Conservation (phyloP, 2,113 vertebrate species). For the Butastur rufipennis region DNA sequence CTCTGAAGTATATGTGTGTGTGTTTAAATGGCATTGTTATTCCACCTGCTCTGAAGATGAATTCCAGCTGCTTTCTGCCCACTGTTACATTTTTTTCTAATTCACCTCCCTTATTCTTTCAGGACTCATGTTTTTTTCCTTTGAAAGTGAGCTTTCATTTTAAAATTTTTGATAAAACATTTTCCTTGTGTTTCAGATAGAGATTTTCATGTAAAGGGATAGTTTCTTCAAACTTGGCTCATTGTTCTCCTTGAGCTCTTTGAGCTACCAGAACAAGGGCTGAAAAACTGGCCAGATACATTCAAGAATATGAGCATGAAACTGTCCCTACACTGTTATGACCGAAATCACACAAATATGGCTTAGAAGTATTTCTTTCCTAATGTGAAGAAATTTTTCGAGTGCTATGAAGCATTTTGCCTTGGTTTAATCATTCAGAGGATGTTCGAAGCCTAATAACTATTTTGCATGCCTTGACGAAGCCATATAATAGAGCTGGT, state of each 20-base stretch:
- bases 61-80: not conserved
- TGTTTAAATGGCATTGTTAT: constrained; percentile 12
- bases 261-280: not conserved
- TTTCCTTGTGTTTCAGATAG: not conserved
- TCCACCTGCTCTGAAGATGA: constrained; percentile 13
- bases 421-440: not conserved
- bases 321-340: not conserved
- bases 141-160: not conserved
- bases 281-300: not conserved
- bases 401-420: not conserved
- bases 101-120: not conserved
- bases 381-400: not conserved
- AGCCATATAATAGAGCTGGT: not conserved
- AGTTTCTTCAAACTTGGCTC: not conserved
- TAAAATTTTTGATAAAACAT: not conserved
- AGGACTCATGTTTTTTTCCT: not conserved
- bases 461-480: not conserved
- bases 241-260: not conserved
- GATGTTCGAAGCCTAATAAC: not conserved
- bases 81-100: not conserved
- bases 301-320: not conserved
- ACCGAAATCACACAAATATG: not conserved
- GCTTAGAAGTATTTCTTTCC: not conserved
- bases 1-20: not conserved
- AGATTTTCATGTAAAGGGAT: not conserved